These are phyloP conservation scores for Cryptophagus acutangulus DNA, from an alignment of 2,888 invertebrate species.

Conservation along the genomic window DNA sequence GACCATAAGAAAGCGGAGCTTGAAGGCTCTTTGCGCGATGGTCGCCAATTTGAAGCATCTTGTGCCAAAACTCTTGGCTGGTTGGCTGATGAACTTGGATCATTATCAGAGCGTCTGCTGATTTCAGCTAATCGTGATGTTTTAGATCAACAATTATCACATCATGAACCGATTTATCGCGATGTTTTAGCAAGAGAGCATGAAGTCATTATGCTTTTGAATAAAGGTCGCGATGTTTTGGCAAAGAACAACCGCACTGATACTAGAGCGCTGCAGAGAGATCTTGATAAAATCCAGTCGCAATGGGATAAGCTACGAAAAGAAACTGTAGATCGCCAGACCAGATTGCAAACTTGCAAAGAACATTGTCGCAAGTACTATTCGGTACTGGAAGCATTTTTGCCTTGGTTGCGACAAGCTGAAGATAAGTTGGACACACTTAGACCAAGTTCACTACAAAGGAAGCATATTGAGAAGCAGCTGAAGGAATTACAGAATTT, in stretches of 20 bases:
- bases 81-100: constrained; percentile 75
- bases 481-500: constrained; percentile 82
- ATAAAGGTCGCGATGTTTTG: constrained; percentile 76
- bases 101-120: constrained; percentile 68
- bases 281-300: constrained; percentile 82
- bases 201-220: constrained; percentile 88
- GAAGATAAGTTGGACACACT: constrained; percentile 79
- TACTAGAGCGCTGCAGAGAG: constrained; percentile 63
- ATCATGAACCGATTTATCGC: constrained; percentile 84
- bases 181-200: constrained; percentile 86
- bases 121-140: constrained; percentile 83
- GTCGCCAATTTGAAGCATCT: constrained; percentile 83
- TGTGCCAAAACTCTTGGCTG: constrained; percentile 87
- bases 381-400: constrained; percentile 75
- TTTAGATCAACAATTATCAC: constrained; percentile 79
- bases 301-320: constrained; percentile 90
- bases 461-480: constrained; percentile 81
- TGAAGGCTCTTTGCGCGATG: constrained; percentile 71
- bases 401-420: constrained; percentile 82
- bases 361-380: constrained; percentile 90
- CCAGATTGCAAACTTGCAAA: constrained; percentile 81
- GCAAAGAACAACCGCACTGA: constrained; percentile 48
- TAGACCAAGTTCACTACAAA: constrained; percentile 74
- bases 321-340: constrained; percentile 81
- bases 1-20: constrained; percentile 87